Conservation (phyloP, 2,888 invertebrate genomes). For the Lycocerus yunnanus region DNA sequence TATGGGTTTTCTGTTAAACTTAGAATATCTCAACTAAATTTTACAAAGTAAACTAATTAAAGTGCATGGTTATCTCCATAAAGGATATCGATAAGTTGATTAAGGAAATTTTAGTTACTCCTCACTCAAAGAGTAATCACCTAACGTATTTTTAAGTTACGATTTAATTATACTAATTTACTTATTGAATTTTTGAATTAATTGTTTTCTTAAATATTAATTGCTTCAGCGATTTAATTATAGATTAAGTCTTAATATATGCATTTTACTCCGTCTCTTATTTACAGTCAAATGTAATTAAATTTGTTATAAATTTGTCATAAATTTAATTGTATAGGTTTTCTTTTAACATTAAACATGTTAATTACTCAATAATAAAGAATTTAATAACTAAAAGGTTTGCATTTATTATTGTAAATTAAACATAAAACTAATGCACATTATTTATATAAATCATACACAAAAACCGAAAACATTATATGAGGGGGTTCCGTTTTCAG, state of each 20-base stretch:
- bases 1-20: not conserved
- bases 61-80: not conserved
- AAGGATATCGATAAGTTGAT: not conserved
- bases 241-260: slow-evolving; percentile 19
- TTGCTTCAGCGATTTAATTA: slow-evolving; percentile 27
- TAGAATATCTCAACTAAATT: not conserved
- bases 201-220: slow-evolving; percentile 23
- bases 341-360: not conserved
- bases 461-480: not conserved
- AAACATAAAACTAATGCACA: too few species aligned
- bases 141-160: not conserved
- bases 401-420: too few species aligned
- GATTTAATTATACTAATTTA: not conserved
- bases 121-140: not conserved
- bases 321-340: not conserved
- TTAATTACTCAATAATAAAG: not conserved
- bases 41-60: not conserved
- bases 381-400: not conserved
- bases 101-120: not conserved
- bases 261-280: not conserved
- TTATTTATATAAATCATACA: too few species aligned
- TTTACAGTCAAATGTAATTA: not conserved
- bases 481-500: not conserved
- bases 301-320: not conserved
- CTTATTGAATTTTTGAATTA: slow-evolving; percentile 20